Base-by-base conservation (phyloP, 2,113 vertebrate genomes). In the Daboia siamensis region DNA sequence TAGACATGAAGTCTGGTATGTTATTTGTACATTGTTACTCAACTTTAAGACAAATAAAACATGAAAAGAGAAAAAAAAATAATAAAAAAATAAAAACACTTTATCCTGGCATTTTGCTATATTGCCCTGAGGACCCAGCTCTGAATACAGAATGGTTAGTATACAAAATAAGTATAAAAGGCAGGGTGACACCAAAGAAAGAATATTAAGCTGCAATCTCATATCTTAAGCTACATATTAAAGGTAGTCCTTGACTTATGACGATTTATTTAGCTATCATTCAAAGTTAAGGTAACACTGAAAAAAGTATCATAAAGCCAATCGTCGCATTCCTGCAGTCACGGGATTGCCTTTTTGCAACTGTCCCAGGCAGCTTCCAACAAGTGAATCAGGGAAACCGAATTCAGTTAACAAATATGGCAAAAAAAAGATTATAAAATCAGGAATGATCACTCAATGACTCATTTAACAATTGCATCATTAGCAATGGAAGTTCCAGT, bases 1-100 rank as follows among this genome's bases (percentile, higher is more conserved):
- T 94, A 95, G 87, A 93, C 90, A 92, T 94, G 90, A 95, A 94
- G 92, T 96, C 93, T 92, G 87, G 95, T 95, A 94, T 94, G 46
- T 91, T 93, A 89, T 86, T 20, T 90, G 86, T 11, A 0, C 90
- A 89, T 93, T 95, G 94, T 95, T 95, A 87, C 94, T 91, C 85
- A 64, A 93, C 93, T 96, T 95, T 95, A 33, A 59, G 90, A 93
- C 93, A 93, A 95, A 94, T 93, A 92, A 92, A 96, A 89, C 86
- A 93, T 93, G 93, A 95, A 39, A 88, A 95, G 74, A 80, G 80
- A n/a, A n/a, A n/a, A n/a, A n/a, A n/a, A n/a, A n/a, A n/a, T n/a
- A n/a, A n/a, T n/a, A n/a, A n/a, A n/a, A n/a, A n/a, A n/a, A n/a
- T n/a, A n/a, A n/a, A n/a, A n/a, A n/a, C 20, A n/a, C 86, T 20